Conservation (phyloP, 2,888 invertebrate genomes). For the Dynastes hyllus region DNA sequence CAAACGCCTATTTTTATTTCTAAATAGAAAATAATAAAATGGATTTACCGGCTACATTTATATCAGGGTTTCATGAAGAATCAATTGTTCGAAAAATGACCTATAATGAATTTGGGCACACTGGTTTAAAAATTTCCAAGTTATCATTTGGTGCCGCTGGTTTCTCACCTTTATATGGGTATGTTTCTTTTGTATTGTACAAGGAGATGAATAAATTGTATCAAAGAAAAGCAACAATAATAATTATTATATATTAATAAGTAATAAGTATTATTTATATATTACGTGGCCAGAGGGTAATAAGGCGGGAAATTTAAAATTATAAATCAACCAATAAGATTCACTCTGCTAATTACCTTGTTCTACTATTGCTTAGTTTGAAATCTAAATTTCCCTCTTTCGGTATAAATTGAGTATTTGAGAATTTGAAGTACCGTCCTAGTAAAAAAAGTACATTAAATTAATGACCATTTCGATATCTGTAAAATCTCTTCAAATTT, state of each 20-base stretch:
- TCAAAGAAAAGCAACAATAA: too few species aligned
- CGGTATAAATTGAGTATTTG: too few species aligned
- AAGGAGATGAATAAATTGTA: background rate
- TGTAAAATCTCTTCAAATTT: background rate
- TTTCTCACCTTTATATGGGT: slow-evolving; percentile 84
- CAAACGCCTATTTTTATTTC: too few species aligned
- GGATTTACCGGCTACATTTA: slow-evolving; percentile 75
- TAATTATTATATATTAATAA: too few species aligned
- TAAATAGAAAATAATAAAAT: slow-evolving; percentile 10
- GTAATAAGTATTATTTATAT: too few species aligned
- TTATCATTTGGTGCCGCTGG: slow-evolving; percentile 85
- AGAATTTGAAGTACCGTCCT: too few species aligned
- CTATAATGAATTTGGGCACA: slow-evolving; percentile 83
- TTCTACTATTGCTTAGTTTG: too few species aligned
- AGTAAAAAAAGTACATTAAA: too few species aligned
- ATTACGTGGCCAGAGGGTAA: background rate
- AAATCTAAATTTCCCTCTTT: too few species aligned
- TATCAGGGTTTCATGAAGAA: slow-evolving; percentile 78
- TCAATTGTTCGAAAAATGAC: slow-evolving; percentile 79
- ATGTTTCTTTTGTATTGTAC: slow-evolving; percentile 54
- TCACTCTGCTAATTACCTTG: background rate
- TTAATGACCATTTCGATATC: too few species aligned
- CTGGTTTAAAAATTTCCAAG: slow-evolving; percentile 82
- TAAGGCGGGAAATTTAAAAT: background rate
- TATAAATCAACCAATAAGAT: background rate